Conservation (phyloP, 1,140 invertebrate species). For the Steinernema feltiae region DNA sequence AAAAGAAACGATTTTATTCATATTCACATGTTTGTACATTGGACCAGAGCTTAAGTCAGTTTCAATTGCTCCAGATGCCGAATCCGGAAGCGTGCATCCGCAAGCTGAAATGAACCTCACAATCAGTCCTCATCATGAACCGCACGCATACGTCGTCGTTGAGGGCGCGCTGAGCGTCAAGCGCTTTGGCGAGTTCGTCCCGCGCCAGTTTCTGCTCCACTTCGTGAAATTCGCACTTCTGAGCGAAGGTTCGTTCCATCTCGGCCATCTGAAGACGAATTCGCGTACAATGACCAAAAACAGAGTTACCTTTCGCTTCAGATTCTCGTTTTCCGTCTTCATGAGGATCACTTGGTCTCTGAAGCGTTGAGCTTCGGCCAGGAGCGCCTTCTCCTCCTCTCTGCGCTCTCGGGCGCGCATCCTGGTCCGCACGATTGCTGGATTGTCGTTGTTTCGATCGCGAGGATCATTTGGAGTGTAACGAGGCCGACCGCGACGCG, state of each 20-base stretch:
- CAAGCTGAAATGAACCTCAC: no score
- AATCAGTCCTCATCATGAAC: no score
- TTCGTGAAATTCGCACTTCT: background rate
- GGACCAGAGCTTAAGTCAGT: no score
- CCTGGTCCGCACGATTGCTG: background rate
- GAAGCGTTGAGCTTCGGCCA: background rate
- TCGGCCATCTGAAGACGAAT: background rate
- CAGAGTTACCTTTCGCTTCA: background rate
- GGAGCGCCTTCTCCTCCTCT: background rate
- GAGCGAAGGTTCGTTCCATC: background rate
- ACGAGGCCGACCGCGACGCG: background rate
- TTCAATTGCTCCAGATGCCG: no score
- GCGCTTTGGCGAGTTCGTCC: no score
- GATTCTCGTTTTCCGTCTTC: background rate
- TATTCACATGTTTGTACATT: no score
- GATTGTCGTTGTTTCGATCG: background rate
- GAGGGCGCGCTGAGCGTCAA: no score
- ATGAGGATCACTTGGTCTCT: background rate
- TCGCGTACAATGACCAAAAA: background rate
- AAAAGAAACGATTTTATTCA: no score
- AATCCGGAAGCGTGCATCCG: no score
- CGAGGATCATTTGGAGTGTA: background rate
- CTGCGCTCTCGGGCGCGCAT: background rate
- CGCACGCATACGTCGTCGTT: no score
- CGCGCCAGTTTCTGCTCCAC: no score